phyloP scores from a whole-genome alignment of 1,140 invertebrate genomes.

The Thalassaphorura encarpata region DNA sequence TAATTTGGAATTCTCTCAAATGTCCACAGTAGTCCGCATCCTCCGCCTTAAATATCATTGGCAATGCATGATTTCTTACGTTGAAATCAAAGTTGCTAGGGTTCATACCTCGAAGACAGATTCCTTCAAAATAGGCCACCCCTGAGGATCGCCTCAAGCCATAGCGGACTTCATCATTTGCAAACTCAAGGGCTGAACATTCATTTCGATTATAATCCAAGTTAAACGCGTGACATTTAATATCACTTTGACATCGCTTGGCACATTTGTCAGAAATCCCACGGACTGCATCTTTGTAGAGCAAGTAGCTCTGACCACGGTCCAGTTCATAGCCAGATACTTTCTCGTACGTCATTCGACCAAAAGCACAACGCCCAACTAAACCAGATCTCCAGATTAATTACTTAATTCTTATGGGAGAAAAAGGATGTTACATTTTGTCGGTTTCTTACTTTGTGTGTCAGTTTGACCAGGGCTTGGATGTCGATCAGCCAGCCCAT shows the following conservation, averaged over 20 bases:
- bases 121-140: conserved; percentile 41
- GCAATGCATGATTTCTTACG: not conserved
- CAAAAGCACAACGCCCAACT: conserved; percentile 34
- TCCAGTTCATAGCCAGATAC: conserved; percentile 40
- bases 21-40: conserved; percentile 40
- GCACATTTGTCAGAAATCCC: conserved; percentile 40
- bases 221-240: conserved; percentile 40
- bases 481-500: conserved; percentile 17
- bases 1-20: conserved; percentile 42
- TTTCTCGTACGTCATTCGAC: conserved; percentile 40
- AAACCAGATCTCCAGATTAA: not conserved
- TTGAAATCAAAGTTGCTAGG: no score
- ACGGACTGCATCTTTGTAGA: conserved; percentile 35
- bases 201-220: conserved; percentile 41
- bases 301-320: conserved; percentile 34
- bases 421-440: not conserved
- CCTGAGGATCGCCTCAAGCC: conserved; percentile 38
- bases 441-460: conserved; percentile 22
- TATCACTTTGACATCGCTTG: conserved; percentile 36
- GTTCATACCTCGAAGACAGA: conserved; percentile 38
- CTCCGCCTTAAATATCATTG: conserved; percentile 30
- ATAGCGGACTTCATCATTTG: conserved; percentile 34
- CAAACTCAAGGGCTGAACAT: conserved; percentile 38
- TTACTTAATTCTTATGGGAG: not conserved
- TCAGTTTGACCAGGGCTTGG: conserved; percentile 24